Evolutionary conservation across 2,113 vertebrate genomes (phyloP), one percentile per base, ranked within the genome.

Genomic region (Bubo bubo): DNA sequence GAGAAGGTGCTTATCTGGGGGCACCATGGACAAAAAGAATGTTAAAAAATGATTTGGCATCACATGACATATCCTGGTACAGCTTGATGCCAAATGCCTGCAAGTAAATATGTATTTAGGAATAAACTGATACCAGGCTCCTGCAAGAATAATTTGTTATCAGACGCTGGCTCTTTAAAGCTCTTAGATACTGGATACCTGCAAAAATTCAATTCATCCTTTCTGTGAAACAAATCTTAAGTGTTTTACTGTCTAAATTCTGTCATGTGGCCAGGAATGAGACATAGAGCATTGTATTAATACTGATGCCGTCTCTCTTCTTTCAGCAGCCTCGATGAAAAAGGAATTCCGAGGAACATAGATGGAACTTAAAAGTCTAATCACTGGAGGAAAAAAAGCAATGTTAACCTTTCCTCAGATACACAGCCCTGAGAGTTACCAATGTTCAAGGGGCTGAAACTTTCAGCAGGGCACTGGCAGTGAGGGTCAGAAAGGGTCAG

Each of bases 221-320:
- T 96, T 95, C 92, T 86, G 68, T 74, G 86, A 95, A 93, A 86
- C 60, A 91, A 95, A 95, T 91, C 79, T 90, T 71, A 92, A 92
- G 56, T 79, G 60, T 91, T 92, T 94, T 86, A 70, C 88, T 92
- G 79, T 52, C 75, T 86, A 84, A 88, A 56, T 89, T 92, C 82
- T 84, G 72, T 79, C 47, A 49, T 32, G 43, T 83, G 43, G 68
- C 92, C 88, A 82, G 88, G 62, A 93, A 63, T 0, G 19, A 95
- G 82, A 79, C 79, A 93, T 34, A 71, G 86, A 74, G 34, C 64
- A 49, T 47, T 55, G n/a, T 86, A 67, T 93, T 64, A 30, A 39
- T 71, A 53, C 60, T 68, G 59, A 72, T 26, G 27, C 71, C 8
- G 6, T 67, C 62, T 82, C 49, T 47, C 71, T 45, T 84, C 67